Evolutionary conservation across 2,888 invertebrate genomes (phyloP).

Genomic region (Drosophila anceps): DNA sequence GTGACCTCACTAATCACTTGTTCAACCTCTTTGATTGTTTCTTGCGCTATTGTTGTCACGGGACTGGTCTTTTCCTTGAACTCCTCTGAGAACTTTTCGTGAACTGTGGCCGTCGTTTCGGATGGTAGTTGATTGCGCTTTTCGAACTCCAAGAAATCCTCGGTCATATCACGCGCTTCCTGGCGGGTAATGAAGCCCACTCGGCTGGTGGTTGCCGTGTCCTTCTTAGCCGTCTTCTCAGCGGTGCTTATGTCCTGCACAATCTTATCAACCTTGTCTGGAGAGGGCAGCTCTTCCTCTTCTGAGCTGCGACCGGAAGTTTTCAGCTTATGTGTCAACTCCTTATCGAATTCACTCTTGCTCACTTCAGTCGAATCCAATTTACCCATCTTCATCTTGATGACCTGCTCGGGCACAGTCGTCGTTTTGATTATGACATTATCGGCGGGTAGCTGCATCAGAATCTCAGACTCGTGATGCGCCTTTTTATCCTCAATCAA

Average conservation of each 20-base stretch:
- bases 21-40: slow-evolving; percentile 65
- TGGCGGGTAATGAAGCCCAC: slow-evolving; percentile 69
- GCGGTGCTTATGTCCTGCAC: slow-evolving; percentile 69
- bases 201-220: slow-evolving; percentile 52
- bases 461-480: slow-evolving; percentile 85
- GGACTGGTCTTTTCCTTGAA: slow-evolving; percentile 71
- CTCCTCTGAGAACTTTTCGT: slow-evolving; percentile 77
- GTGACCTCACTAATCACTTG: slow-evolving; percentile 69
- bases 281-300: slow-evolving; percentile 67
- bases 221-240: slow-evolving; percentile 64
- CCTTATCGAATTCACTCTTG: slow-evolving; percentile 85
- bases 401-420: slow-evolving; percentile 84
- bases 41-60: slow-evolving; percentile 52
- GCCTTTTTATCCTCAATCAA: slow-evolving; percentile 85
- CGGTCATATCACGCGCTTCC: slow-evolving; percentile 80
- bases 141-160: slow-evolving; percentile 81
- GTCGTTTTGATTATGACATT: slow-evolving; percentile 85
- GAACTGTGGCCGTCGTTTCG: slow-evolving; percentile 49
- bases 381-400: slow-evolving; percentile 85
- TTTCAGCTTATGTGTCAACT: slow-evolving; percentile 84
- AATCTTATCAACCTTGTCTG: slow-evolving; percentile 73
- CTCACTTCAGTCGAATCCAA: slow-evolving; percentile 83
- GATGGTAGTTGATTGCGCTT: slow-evolving; percentile 75
- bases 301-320: slow-evolving; percentile 82
- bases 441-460: slow-evolving; percentile 85